Evolutionary conservation across 1,140 invertebrate genomes (phyloP).

Genomic region (Fopius arisanus): DNA sequence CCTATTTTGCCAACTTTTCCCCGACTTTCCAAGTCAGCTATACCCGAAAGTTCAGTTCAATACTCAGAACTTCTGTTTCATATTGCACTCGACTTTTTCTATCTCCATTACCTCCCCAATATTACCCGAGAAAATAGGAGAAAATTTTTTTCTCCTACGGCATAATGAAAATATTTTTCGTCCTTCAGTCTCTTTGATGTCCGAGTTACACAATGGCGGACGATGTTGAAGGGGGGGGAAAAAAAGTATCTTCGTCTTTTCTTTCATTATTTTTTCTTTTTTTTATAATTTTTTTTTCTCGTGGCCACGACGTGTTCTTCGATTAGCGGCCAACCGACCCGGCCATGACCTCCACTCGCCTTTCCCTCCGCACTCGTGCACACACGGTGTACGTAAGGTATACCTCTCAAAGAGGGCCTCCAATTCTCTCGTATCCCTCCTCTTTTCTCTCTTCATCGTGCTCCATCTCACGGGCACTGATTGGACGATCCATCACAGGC

Average conservation of each 20-base stretch:
- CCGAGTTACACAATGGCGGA: conserved; percentile 27
- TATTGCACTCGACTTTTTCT: too few relatives aligned
- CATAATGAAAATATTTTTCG: too few relatives aligned
- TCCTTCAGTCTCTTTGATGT: conserved; percentile 17
- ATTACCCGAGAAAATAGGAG: background rate
- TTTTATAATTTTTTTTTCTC: conserved; percentile 30
- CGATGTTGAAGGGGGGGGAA: background rate
- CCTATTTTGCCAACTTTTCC: too few relatives aligned
- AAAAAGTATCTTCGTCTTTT: background rate
- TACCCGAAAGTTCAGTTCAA: too few relatives aligned
- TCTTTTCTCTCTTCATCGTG: conserved; percentile 46
- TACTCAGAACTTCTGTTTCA: too few relatives aligned
- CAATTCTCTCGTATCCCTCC: conserved; percentile 6
- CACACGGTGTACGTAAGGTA: conserved; percentile 22
- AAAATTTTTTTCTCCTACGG: background rate
- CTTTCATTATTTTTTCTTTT: conserved; percentile 20
- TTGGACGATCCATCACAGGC: conserved; percentile 66
- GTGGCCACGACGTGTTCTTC: conserved; percentile 56
- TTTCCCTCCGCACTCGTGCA: conserved; percentile 40
- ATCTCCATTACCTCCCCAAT: too few relatives aligned
- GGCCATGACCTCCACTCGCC: conserved; percentile 61
- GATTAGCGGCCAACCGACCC: conserved; percentile 64
- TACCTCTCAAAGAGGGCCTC: background rate
- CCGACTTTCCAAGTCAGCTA: too few relatives aligned
- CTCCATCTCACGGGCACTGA: conserved; percentile 66